Conservation (phyloP, 2,888 invertebrate species). For the Drosophila atroscutellata region DNA sequence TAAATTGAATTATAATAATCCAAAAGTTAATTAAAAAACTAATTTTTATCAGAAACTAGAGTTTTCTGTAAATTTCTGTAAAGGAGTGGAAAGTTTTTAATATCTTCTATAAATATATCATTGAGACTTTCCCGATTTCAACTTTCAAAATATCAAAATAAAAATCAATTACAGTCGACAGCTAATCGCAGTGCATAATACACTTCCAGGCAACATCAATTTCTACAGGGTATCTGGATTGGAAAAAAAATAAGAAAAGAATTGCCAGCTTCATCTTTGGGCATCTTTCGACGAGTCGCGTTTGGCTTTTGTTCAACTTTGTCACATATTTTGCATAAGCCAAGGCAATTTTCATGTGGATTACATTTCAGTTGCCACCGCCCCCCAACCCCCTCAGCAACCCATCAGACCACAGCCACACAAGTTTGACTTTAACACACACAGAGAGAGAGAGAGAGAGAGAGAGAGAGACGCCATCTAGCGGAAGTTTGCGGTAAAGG, state of each 20-base stretch:
- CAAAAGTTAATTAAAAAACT: too few relatives aligned
- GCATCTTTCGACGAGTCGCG: slow-evolving; percentile 1
- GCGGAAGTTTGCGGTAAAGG: slow-evolving; percentile 43
- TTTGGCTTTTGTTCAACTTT: slow-evolving; percentile 56
- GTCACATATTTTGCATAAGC: slow-evolving; percentile 72
- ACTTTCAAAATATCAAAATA: not conserved
- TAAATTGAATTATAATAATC: too few relatives aligned
- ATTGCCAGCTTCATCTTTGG: not conserved
- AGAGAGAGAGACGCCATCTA: slow-evolving; percentile 32
- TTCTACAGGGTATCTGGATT: slow-evolving; percentile 13
- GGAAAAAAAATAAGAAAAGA: not conserved
- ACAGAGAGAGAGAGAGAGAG: not conserved
- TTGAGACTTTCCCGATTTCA: not conserved
- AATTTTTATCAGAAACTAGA: not conserved
- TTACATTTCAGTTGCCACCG: slow-evolving; percentile 72
- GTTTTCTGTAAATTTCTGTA: not conserved
- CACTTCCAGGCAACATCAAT: not conserved
- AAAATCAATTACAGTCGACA: too few relatives aligned
- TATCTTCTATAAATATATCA: not conserved
- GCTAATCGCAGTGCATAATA: not conserved
- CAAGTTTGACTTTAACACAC: slow-evolving; percentile 11
- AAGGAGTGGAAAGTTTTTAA: not conserved
- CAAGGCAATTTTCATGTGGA: slow-evolving; percentile 78
- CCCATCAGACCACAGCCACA: not conserved
- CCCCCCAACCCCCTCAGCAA: slow-evolving; percentile 4